phyloP scores from a whole-genome alignment of 1,140 invertebrate genomes.

The Leptonema lineaticorne region DNA sequence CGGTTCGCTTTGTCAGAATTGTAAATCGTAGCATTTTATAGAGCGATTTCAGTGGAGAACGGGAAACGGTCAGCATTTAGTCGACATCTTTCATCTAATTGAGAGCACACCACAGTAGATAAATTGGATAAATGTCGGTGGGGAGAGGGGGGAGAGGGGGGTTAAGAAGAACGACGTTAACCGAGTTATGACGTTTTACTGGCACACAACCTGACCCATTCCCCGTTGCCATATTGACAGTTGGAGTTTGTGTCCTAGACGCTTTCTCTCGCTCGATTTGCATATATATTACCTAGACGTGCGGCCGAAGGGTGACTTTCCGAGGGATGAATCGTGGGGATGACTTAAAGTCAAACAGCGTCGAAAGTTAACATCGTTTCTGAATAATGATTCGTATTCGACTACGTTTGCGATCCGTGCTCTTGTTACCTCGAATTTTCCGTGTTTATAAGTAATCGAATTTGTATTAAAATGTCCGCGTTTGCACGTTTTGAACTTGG shows the following conservation, averaged over 20 bases:
- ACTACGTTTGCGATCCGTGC: constrained; percentile 33
- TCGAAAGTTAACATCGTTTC: constrained; percentile 39
- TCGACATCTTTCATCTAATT: neutral
- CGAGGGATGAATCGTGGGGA: neutral
- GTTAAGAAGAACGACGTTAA: neutral
- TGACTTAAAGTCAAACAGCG: constrained; percentile 34
- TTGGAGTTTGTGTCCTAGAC: constrained; percentile 7
- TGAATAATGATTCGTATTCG: constrained; percentile 40
- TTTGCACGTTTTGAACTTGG: constrained; percentile 30
- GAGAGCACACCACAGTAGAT: neutral
- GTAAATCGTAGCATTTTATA: no score
- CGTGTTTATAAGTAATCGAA: constrained; percentile 42
- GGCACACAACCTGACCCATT: neutral
- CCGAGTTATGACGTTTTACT: constrained; percentile 20
- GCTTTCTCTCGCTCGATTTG: constrained; percentile 21
- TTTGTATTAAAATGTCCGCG: constrained; percentile 41
- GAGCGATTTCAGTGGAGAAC: neutral
- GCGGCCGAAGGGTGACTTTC: neutral
- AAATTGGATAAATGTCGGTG: neutral
- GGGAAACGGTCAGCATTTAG: neutral
- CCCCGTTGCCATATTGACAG: constrained; percentile 32
- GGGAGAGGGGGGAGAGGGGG: neutral
- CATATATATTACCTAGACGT: constrained; percentile 40
- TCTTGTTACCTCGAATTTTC: no score
- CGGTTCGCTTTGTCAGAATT: no score